A percentile compares a stretch with the other conserved stretches of the same genome.
These are phyloP conservation scores for Macropis europaea DNA, from an alignment of 2,888 invertebrate species.

Conservation along the genomic window DNA sequence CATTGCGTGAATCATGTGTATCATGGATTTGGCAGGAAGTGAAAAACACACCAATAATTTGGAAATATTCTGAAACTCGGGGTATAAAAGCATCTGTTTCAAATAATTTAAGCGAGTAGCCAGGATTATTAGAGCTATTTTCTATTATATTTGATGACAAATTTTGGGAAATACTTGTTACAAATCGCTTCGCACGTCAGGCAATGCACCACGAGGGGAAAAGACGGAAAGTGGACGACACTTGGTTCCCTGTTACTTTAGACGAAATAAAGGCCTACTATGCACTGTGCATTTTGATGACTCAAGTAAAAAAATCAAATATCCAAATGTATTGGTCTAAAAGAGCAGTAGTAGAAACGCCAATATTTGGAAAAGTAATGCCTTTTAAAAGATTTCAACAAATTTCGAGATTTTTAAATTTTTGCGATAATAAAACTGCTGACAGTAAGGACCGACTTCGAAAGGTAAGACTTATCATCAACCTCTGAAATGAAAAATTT, in stretches of 20 bases:
- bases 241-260: constrained; percentile 38
- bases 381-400: constrained; percentile 41
- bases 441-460: constrained; percentile 54
- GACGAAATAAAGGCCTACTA: constrained; percentile 53
- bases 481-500: constrained; percentile 63
- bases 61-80: constrained; percentile 28
- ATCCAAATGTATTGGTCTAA: constrained; percentile 52
- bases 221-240: constrained; percentile 12
- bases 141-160: constrained; percentile 38
- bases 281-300: constrained; percentile 56
- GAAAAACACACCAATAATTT: constrained; percentile 30
- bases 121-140: constrained; percentile 35
- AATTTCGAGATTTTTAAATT: constrained; percentile 50
- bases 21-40: constrained; percentile 8
- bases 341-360: constrained; percentile 50
- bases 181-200: constrained; percentile 13
- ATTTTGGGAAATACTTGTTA: constrained; percentile 13
- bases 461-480: constrained; percentile 59
- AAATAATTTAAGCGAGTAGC: constrained; percentile 31
- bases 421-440: constrained; percentile 46
- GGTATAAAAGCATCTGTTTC: constrained; percentile 25
- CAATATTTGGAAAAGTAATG: constrained; percentile 37
- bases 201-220: constrained; percentile 63
- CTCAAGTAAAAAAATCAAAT: constrained; percentile 54
- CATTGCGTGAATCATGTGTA: background rate